Evolutionary conservation across 2,888 invertebrate species (phyloP).

Genomic region (Trichogramma dendrolimi): DNA sequence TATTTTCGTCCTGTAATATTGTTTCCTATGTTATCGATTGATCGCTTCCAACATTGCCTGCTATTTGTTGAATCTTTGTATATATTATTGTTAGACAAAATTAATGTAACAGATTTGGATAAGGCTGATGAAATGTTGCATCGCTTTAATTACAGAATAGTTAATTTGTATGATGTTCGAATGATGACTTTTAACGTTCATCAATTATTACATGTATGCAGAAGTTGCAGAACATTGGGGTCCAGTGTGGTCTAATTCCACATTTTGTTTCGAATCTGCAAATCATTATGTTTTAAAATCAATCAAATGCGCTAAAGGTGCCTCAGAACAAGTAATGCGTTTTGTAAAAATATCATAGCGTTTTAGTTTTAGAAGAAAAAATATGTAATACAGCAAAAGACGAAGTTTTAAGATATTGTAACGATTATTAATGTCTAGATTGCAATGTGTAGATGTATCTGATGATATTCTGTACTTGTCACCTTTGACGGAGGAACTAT

Average conservation of each 20-base stretch:
- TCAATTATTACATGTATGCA: constrained; percentile 8
- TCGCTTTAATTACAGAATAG: constrained; percentile 8
- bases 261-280: constrained; percentile 13
- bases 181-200: constrained; percentile 20
- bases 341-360: constrained; percentile 9
- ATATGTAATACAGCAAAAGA: too few relatives aligned
- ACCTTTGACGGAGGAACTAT: too few relatives aligned
- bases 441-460: too few relatives aligned
- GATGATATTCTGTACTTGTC: too few relatives aligned
- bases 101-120: constrained; percentile 12
- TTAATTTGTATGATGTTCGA: constrained; percentile 2
- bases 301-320: constrained; percentile 2
- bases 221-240: constrained; percentile 16
- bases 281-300: background rate
- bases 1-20: constrained; percentile 11
- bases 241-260: constrained; percentile 16
- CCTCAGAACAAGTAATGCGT: background rate
- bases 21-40: background rate
- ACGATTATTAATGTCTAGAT: too few relatives aligned
- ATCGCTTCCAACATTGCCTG: constrained; percentile 5
- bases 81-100: constrained; percentile 15
- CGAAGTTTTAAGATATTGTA: too few relatives aligned
- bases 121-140: constrained; percentile 10
- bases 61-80: constrained; percentile 16
- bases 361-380: too few relatives aligned